Percentiles rank a stretch among this genome's conserved stretches.
phyloP scores from a whole-genome alignment of 2,113 vertebrate genomes.

The Leiothrix lutea region DNA sequence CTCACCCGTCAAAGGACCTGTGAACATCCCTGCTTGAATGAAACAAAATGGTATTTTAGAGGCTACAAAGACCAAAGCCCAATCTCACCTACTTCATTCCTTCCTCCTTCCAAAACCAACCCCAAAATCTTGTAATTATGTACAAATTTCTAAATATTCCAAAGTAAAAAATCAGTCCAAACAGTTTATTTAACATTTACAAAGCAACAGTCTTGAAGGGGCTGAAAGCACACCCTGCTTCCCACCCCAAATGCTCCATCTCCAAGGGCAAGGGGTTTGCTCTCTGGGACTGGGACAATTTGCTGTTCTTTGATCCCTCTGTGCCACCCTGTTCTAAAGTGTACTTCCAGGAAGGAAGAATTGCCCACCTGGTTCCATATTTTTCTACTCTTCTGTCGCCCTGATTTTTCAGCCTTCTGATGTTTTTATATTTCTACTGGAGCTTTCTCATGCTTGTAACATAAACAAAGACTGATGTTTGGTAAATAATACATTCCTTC shows the following conservation, averaged over 20 bases:
- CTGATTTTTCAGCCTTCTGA: too few relatives aligned
- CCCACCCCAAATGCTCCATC: not conserved
- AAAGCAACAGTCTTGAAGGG: not conserved
- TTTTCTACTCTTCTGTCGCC: not conserved
- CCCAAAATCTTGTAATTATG: not conserved
- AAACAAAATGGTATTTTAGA: constrained; percentile 7
- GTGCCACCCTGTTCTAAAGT: not conserved
- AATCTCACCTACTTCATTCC: not conserved
- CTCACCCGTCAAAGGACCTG: not conserved
- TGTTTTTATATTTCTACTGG: too few relatives aligned
- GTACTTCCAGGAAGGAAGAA: not conserved
- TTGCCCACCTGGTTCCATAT: not conserved
- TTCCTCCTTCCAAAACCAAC: not conserved
- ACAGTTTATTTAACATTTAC: not conserved
- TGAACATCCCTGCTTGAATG: not conserved
- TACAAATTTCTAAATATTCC: not conserved
- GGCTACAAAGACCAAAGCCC: not conserved
- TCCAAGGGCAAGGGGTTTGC: not conserved
- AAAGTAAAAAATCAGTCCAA: not conserved
- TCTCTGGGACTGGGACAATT: not conserved
- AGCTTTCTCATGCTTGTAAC: too few relatives aligned
- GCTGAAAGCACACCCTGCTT: not conserved
- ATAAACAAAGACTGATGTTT: too few relatives aligned
- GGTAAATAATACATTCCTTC: too few relatives aligned
- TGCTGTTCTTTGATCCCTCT: not conserved